phyloP scores from a whole-genome alignment of 1,140 invertebrate genomes.

The Gonioctena quinquepunctata region DNA sequence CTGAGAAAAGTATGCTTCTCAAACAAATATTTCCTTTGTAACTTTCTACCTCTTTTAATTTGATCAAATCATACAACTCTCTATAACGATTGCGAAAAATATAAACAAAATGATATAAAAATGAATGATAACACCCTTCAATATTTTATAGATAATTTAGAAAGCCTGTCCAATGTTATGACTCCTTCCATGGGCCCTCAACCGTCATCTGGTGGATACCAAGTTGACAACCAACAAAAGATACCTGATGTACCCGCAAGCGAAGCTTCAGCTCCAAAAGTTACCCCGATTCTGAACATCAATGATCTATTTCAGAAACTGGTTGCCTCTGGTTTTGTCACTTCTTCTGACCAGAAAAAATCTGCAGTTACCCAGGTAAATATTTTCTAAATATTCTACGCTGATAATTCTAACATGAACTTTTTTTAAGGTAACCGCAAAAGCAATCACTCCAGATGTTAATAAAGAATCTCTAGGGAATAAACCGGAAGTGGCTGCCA shows the following conservation, averaged over 20 bases:
- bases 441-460: too few species aligned
- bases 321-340: constrained; percentile 82
- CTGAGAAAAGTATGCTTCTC: too few species aligned
- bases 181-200: constrained; percentile 64
- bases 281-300: constrained; percentile 61
- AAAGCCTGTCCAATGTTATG: constrained; percentile 68
- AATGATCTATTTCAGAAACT: constrained; percentile 83
- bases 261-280: constrained; percentile 41
- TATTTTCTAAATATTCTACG: too few species aligned
- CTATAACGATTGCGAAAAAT: too few species aligned
- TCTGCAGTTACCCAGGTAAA: neutral
- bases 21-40: too few species aligned
- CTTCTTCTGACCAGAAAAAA: constrained; percentile 42
- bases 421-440: too few species aligned
- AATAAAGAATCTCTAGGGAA: too few species aligned
- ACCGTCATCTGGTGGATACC: constrained; percentile 61
- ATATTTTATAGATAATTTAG: constrained; percentile 55
- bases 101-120: too few species aligned
- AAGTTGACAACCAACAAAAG: constrained; percentile 55
- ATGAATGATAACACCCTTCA: too few species aligned
- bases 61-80: too few species aligned
- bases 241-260: constrained; percentile 37
- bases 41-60: too few species aligned
- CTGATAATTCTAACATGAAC: too few species aligned
- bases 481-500: constrained; percentile 86